Percentiles rank a stretch among this genome's conserved stretches.
phyloP scores from a whole-genome alignment of 2,888 invertebrate genomes.

The Dryocosmus kuriphilus region DNA sequence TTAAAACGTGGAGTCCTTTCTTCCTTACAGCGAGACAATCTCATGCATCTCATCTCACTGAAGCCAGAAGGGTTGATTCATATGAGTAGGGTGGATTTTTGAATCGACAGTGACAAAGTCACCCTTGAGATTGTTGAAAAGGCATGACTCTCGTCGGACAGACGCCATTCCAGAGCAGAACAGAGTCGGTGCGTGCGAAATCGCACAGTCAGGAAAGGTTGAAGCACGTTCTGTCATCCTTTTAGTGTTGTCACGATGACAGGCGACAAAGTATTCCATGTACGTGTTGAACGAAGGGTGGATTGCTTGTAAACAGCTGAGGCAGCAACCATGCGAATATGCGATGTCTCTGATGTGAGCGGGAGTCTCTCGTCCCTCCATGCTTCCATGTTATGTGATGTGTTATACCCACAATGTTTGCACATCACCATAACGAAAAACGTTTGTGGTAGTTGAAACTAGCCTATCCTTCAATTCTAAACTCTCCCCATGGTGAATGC shows the following conservation, averaged over 20 bases:
- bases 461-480: slow-evolving; percentile 21
- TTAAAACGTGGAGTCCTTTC: background rate
- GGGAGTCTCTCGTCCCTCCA: background rate
- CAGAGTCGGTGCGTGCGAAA: slow-evolving; percentile 51
- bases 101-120: slow-evolving; percentile 58
- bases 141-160: slow-evolving; percentile 46
- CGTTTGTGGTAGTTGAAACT: slow-evolving; percentile 8
- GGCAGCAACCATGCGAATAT: slow-evolving; percentile 55
- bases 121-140: slow-evolving; percentile 53
- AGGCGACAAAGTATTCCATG: slow-evolving; percentile 35
- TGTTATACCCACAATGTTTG: background rate
- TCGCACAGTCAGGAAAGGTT: slow-evolving; percentile 51
- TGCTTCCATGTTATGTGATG: background rate
- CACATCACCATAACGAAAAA: slow-evolving; percentile 24
- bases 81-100: slow-evolving; percentile 58
- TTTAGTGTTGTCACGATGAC: slow-evolving; percentile 37
- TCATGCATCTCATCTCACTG: slow-evolving; percentile 2
- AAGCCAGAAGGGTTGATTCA: slow-evolving; percentile 53
- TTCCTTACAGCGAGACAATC: background rate
- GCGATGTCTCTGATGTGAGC: slow-evolving; percentile 17
- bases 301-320: slow-evolving; percentile 62
- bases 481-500: background rate
- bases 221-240: slow-evolving; percentile 54
- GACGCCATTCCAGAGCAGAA: slow-evolving; percentile 41
- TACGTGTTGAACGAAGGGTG: slow-evolving; percentile 37